A percentile compares a stretch with the other conserved stretches of the same genome.
Evolutionary conservation across 2,797 vertebrate species (phyloP).

Genomic region (Falco rusticolus): DNA sequence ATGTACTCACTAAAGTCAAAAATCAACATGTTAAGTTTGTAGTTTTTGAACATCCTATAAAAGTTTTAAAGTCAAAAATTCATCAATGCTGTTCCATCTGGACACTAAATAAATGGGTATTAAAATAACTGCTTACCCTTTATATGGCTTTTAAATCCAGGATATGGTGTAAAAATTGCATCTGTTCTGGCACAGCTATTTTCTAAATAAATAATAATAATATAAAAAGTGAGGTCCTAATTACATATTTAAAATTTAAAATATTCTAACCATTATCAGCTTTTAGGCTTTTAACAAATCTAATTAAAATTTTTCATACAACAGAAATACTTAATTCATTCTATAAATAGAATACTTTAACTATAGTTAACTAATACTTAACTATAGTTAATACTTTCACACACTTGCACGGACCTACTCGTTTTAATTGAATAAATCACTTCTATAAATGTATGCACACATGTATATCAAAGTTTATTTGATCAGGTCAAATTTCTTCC

Average conservation of each 20-base stretch:
- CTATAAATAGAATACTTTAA: neutral
- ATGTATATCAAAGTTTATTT: neutral
- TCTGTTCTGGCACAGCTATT: conserved; percentile 99
- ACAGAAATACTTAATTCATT: neutral
- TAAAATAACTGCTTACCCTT: conserved; percentile 83
- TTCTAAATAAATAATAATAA: conserved; percentile 79
- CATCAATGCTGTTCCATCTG: neutral
- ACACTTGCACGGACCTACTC: neutral
- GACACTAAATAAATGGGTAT: neutral
- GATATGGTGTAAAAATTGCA: conserved; percentile 95
- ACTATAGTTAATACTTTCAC: neutral
- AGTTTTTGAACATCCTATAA: neutral
- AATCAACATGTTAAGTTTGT: neutral
- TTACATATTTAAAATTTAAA: neutral
- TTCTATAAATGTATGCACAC: neutral
- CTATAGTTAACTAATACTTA: too few relatives aligned
- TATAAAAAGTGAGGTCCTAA: conserved; percentile 2
- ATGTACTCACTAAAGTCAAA: neutral
- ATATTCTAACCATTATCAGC: neutral
- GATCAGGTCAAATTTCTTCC: neutral
- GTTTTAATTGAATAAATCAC: neutral
- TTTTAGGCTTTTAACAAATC: neutral
- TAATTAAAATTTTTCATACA: neutral
- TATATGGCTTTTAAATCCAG: conserved; percentile 97
- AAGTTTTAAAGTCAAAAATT: neutral